These are phyloP conservation scores for Lasioglossum lativentre DNA, from an alignment of 2,888 invertebrate genomes.

Conservation along the genomic window DNA sequence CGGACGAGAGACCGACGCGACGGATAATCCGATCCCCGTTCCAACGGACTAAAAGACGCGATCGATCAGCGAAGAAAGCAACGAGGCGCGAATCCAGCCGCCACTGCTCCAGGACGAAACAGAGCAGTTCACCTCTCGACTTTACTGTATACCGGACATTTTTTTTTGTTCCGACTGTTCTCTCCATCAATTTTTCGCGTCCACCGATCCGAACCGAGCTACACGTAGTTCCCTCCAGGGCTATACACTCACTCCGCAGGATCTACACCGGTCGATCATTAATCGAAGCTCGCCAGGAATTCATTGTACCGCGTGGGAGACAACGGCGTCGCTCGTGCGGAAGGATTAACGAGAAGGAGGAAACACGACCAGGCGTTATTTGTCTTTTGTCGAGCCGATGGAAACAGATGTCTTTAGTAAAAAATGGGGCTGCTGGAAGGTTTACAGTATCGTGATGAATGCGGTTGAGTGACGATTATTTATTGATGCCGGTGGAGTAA, in stretches of 20 bases:
- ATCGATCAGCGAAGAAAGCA: constrained; percentile 27
- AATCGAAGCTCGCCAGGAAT: constrained; percentile 41
- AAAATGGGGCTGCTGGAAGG: neutral
- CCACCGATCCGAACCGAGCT: constrained; percentile 33
- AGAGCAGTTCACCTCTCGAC: constrained; percentile 9
- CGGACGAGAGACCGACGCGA: no score
- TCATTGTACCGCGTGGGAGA: constrained; percentile 45
- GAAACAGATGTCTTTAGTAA: constrained; percentile 3
- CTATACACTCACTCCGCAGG: constrained; percentile 26
- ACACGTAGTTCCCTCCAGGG: constrained; percentile 7
- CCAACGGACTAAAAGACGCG: constrained; percentile 15
- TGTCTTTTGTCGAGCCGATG: constrained; percentile 17
- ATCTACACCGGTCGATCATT: constrained; percentile 44
- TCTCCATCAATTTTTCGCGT: constrained; percentile 15
- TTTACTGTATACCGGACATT: neutral
- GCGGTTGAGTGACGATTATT: neutral
- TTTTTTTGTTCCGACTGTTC: neutral
- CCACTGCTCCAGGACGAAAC: constrained; percentile 16
- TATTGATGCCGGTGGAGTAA: neutral
- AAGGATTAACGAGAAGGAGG: constrained; percentile 40
- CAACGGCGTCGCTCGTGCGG: constrained; percentile 30
- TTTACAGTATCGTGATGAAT: neutral
- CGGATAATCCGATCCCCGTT: constrained; percentile 9
- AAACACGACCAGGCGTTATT: constrained; percentile 11
- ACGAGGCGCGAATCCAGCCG: constrained; percentile 11